These are phyloP conservation scores for Delphinus delphis DNA, from an alignment of 2,113 vertebrate species.

Conservation along the genomic window DNA sequence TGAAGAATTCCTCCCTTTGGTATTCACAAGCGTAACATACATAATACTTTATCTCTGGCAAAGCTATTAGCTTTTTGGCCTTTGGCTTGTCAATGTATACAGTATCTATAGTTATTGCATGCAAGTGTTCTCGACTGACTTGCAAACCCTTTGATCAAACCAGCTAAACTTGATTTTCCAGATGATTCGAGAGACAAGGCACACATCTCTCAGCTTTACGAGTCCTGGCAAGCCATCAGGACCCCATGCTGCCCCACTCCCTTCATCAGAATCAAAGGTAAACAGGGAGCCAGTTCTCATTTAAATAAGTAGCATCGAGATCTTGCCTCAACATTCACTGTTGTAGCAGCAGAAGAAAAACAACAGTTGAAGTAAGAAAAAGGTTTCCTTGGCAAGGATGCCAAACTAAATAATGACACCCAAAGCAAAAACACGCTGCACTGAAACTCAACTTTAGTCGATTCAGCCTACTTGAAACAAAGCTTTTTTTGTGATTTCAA, in stretches of 20 bases:
- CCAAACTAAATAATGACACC: constrained; percentile 90
- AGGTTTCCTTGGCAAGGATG: constrained; percentile 82
- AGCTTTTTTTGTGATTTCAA: constrained; percentile 88
- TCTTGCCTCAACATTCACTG: constrained; percentile 69
- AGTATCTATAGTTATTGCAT: constrained; percentile 80
- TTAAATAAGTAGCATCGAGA: constrained; percentile 81
- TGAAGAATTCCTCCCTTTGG: constrained; percentile 77
- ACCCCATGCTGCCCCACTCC: constrained; percentile 73
- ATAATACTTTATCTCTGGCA: constrained; percentile 83
- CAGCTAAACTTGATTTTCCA: constrained; percentile 85
- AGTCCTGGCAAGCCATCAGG: constrained; percentile 81
- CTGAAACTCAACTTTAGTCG: constrained; percentile 86
- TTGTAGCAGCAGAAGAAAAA: constrained; percentile 83
- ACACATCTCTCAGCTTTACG: constrained; percentile 81
- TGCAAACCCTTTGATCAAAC: constrained; percentile 82
- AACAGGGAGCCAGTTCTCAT: constrained; percentile 80
- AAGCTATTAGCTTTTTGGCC: constrained; percentile 79
- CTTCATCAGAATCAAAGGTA: constrained; percentile 83
- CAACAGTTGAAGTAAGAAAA: constrained; percentile 84
- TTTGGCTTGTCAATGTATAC: constrained; percentile 78
- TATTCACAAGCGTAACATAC: constrained; percentile 76
- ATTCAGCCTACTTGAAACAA: constrained; percentile 85
- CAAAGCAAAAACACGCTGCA: constrained; percentile 89
- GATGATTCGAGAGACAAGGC: constrained; percentile 84
- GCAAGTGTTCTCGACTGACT: constrained; percentile 79